Evolutionary conservation across 2,113 vertebrate species (phyloP).

Genomic region (Thamnophis sirtalis): DNA sequence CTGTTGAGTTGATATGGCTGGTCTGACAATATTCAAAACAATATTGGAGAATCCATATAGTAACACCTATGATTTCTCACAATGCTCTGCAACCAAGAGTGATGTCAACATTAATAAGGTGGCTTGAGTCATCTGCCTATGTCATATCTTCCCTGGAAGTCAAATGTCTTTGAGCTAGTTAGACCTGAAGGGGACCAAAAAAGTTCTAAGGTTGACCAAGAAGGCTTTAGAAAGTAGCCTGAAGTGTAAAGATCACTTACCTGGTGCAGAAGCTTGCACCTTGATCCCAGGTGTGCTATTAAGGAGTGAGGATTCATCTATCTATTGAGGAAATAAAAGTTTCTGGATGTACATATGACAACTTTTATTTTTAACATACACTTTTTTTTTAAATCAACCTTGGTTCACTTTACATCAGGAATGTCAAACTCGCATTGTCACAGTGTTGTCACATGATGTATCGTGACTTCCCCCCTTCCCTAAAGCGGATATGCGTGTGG

Average conservation of each 20-base stretch:
- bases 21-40: not conserved
- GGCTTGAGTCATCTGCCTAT: not conserved
- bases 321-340: not conserved
- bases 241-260: not conserved
- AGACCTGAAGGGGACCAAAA: not conserved
- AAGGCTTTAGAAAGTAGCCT: not conserved
- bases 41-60: not conserved
- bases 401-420: not conserved
- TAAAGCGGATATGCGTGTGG: too few species aligned
- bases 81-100: not conserved
- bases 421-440: too few species aligned
- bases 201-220: not conserved
- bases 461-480: too few species aligned
- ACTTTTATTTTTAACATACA: not conserved
- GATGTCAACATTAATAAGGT: not conserved
- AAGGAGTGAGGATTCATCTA: not conserved
- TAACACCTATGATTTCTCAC: not conserved
- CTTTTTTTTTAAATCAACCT: not conserved
- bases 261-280: not conserved
- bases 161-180: not conserved
- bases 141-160: not conserved
- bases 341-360: not conserved
- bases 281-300: not conserved
- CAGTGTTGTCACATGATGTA: too few species aligned
- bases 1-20: not conserved